Conservation (phyloP, 2,888 invertebrate genomes). For the Heliconius charithonia region DNA sequence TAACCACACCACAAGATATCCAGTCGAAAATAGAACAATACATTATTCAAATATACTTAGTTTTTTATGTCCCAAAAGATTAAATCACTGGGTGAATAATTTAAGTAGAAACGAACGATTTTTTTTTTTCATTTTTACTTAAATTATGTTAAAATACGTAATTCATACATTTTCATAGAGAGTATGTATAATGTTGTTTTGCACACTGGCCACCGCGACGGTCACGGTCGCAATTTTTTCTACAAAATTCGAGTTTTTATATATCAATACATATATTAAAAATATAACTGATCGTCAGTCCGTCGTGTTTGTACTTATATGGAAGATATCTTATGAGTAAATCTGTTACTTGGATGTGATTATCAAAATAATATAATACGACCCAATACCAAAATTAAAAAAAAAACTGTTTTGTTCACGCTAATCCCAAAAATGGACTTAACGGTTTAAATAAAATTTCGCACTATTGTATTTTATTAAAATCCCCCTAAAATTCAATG, state of each 20-base stretch:
- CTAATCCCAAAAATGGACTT: too few relatives aligned
- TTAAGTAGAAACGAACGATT: too few relatives aligned
- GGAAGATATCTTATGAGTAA: not conserved
- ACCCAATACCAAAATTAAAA: not conserved
- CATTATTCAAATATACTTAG: not conserved
- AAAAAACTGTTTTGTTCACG: too few relatives aligned
- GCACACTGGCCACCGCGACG: not conserved
- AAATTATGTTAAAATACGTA: constrained; percentile 9
- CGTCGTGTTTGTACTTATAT: not conserved
- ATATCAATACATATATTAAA: not conserved
- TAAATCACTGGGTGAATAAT: not conserved
- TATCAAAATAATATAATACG: not conserved
- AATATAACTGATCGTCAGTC: not conserved
- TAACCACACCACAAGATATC: not conserved
- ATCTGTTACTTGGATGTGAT: not conserved
- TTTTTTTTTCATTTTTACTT: not conserved
- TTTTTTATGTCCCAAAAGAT: not conserved
- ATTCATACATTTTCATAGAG: constrained; percentile 11
- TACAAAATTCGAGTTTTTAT: not conserved
- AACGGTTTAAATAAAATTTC: too few relatives aligned
- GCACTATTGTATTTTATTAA: too few relatives aligned
- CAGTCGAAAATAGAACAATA: not conserved
- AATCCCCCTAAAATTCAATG: too few relatives aligned
- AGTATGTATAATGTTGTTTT: constrained; percentile 19
- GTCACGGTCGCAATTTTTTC: constrained; percentile 18